Conservation (phyloP, 1,140 invertebrate genomes). For the Saccostrea glomerata region DNA sequence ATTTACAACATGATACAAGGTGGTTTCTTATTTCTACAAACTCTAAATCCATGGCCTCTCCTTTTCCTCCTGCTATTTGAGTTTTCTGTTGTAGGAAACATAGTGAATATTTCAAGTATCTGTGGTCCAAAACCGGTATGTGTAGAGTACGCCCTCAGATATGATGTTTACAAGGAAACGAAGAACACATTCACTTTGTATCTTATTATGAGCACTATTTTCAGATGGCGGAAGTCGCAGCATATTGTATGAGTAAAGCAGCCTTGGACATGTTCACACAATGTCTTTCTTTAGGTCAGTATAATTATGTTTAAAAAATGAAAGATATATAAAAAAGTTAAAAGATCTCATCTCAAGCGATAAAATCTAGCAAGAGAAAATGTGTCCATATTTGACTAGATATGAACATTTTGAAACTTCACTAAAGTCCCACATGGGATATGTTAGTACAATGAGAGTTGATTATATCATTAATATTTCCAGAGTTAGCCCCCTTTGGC, state of each 20-base stretch:
- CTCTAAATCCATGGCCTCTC: background rate
- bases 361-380: no score
- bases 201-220: constrained; percentile 43
- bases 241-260: constrained; percentile 93
- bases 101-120: constrained; percentile 92
- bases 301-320: background rate
- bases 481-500: constrained; percentile 87
- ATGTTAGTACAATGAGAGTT: no score
- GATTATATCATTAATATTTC: constrained; percentile 19
- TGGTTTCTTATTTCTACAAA: no score
- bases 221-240: constrained; percentile 80
- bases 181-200: background rate
- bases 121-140: constrained; percentile 86
- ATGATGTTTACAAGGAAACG: background rate
- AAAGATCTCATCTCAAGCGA: no score
- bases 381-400: no score
- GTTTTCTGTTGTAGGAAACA: constrained; percentile 62
- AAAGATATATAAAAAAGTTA: no score
- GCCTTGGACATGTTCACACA: constrained; percentile 93
- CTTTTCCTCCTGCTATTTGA: background rate
- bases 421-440: no score
- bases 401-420: no score
- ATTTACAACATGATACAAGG: no score
- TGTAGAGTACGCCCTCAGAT: background rate
- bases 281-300: constrained; percentile 84